Percentiles rank a stretch among this genome's conserved stretches.
Evolutionary conservation across 2,888 invertebrate genomes (phyloP).

Genomic region (Caenorhabditis afra): DNA sequence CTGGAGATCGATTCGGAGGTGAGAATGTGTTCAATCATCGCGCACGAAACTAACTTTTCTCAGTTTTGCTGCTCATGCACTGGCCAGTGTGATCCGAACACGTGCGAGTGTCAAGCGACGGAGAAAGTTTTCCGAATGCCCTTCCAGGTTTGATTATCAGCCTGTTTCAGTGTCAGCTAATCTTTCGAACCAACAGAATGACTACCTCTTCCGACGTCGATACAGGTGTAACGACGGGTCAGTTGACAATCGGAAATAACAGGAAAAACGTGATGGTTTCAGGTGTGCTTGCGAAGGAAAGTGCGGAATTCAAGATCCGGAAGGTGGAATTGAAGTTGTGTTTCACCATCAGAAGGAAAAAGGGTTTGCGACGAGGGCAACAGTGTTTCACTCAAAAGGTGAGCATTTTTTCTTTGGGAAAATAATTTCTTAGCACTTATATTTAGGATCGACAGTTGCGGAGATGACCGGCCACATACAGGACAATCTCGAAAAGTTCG

Average conservation of each 20-base stretch:
- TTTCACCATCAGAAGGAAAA: neutral
- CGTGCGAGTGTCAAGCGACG: neutral
- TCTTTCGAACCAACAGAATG: no score
- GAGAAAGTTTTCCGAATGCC: neutral
- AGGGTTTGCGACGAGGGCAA: neutral
- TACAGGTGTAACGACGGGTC: neutral
- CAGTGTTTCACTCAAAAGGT: neutral
- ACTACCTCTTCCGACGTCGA: neutral
- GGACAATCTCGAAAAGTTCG: neutral
- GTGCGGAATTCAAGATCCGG: neutral
- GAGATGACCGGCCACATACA: neutral
- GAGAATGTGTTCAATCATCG: no score
- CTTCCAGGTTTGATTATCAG: no score
- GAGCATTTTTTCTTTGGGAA: neutral
- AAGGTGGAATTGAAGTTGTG: neutral
- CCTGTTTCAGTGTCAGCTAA: no score
- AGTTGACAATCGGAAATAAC: no score
- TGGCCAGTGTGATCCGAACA: neutral
- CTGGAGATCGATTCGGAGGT: neutral
- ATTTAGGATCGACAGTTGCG: neutral
- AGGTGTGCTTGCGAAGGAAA: neutral
- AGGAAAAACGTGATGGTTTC: neutral
- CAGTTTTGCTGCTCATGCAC: neutral
- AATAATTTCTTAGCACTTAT: neutral
- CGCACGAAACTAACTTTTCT: no score